These are phyloP conservation scores for Apocheima hispidaria DNA, from an alignment of 2,888 invertebrate genomes.

Conservation along the genomic window DNA sequence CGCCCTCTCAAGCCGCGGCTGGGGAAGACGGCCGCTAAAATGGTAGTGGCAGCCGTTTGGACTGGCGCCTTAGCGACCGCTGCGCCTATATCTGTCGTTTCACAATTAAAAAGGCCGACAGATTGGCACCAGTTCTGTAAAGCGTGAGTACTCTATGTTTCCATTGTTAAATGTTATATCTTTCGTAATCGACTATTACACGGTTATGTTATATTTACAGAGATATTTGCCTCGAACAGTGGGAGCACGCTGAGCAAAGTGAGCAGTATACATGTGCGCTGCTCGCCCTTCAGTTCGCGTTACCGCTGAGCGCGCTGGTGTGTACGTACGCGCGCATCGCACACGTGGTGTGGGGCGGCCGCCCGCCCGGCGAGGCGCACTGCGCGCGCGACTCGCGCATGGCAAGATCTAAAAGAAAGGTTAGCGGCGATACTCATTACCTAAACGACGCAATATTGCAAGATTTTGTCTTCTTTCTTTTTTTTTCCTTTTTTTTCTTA, in stretches of 20 bases:
- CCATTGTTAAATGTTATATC: background rate
- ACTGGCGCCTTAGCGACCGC: slow-evolving; percentile 91
- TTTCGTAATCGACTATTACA: slow-evolving; percentile 17
- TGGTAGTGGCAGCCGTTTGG: slow-evolving; percentile 91
- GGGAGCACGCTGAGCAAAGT: slow-evolving; percentile 88
- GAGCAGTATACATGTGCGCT: slow-evolving; percentile 92
- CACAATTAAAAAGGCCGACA: slow-evolving; percentile 87
- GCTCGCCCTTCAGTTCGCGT: slow-evolving; percentile 93
- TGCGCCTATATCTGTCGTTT: slow-evolving; percentile 92
- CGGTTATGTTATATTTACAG: slow-evolving; percentile 74
- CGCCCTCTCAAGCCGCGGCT: slow-evolving; percentile 94
- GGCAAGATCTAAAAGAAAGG: slow-evolving; percentile 95
- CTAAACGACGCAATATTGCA: too few species aligned
- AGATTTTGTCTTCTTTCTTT: too few species aligned
- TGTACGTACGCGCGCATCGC: slow-evolving; percentile 95
- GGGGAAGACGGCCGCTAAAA: slow-evolving; percentile 89
- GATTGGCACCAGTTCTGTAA: slow-evolving; percentile 88
- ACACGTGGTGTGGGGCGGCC: slow-evolving; percentile 93
- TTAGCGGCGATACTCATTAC: slow-evolving; percentile 61
- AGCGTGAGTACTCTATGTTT: slow-evolving; percentile 80
- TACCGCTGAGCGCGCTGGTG: slow-evolving; percentile 92
- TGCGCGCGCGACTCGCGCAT: slow-evolving; percentile 92
- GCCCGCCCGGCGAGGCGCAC: slow-evolving; percentile 95
- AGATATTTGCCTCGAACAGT: slow-evolving; percentile 90
- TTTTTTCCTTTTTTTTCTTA: too few species aligned